These are phyloP conservation scores for Gonioctena quinquepunctata DNA, from an alignment of 1,140 invertebrate genomes.

Conservation along the genomic window DNA sequence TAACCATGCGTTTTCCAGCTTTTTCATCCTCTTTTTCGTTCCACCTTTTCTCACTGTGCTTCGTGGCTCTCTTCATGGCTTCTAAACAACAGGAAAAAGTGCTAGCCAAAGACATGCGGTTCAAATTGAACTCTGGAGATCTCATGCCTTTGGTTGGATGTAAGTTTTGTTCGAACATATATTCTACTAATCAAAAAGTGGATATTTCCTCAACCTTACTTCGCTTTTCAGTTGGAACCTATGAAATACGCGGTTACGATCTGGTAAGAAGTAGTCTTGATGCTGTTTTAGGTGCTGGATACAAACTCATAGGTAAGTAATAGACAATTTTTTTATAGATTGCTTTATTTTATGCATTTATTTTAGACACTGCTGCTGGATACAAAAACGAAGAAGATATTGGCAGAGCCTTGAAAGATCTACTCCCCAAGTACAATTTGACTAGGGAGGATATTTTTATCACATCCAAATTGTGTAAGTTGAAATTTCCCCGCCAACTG, in stretches of 20 bases:
- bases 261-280: constrained; percentile 58
- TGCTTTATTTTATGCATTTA: constrained; percentile 12
- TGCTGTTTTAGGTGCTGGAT: constrained; percentile 60
- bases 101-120: constrained; percentile 39
- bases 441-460: constrained; percentile 76
- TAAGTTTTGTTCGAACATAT: constrained; percentile 29
- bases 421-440: constrained; percentile 67
- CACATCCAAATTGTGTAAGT: constrained; percentile 74
- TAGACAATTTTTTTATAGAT: not conserved
- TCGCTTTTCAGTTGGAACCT: constrained; percentile 60
- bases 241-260: constrained; percentile 54
- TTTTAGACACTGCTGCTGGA: constrained; percentile 73
- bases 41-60: not conserved
- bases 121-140: constrained; percentile 40
- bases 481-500: too few relatives aligned
- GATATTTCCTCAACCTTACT: not conserved
- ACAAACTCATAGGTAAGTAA: constrained; percentile 62
- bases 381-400: constrained; percentile 76
- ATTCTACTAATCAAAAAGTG: not conserved
- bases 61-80: not conserved
- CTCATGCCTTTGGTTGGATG: constrained; percentile 49
- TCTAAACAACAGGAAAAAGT: constrained; percentile 13
- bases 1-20: too few relatives aligned
- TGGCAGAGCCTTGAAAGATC: constrained; percentile 63
- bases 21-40: too few relatives aligned